Conservation (phyloP, 2,888 invertebrate genomes). For the Brachypalpus laphriformis region DNA sequence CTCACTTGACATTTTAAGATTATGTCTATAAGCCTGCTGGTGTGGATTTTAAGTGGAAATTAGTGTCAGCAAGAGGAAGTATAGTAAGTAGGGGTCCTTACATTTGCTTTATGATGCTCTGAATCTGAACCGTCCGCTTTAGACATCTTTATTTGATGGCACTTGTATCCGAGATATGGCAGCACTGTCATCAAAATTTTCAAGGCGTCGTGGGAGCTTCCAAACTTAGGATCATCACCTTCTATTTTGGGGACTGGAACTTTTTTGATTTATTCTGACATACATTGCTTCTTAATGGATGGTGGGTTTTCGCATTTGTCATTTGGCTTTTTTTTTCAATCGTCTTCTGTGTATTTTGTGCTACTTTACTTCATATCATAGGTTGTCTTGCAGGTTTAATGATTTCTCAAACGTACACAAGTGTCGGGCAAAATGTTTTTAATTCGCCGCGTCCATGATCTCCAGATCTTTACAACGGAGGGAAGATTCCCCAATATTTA, state of each 20-base stretch:
- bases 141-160: not conserved
- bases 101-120: not conserved
- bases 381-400: too few species aligned
- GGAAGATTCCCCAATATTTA: too few species aligned
- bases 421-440: too few species aligned
- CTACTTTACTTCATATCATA: too few species aligned
- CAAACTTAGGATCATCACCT: not conserved
- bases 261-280: not conserved
- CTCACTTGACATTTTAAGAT: not conserved
- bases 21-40: not conserved
- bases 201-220: not conserved
- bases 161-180: not conserved
- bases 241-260: not conserved
- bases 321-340: not conserved
- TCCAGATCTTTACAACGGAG: too few species aligned
- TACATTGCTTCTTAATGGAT: not conserved
- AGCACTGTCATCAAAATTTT: not conserved
- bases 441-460: too few species aligned
- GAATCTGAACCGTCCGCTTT: not conserved
- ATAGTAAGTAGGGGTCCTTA: not conserved
- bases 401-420: too few species aligned
- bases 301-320: not conserved
- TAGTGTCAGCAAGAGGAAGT: not conserved
- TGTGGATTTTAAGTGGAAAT: slow-evolving; percentile 6
- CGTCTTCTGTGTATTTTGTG: too few species aligned